Conservation (phyloP, 1,140 invertebrate species). For the Drosophila albomicans region DNA sequence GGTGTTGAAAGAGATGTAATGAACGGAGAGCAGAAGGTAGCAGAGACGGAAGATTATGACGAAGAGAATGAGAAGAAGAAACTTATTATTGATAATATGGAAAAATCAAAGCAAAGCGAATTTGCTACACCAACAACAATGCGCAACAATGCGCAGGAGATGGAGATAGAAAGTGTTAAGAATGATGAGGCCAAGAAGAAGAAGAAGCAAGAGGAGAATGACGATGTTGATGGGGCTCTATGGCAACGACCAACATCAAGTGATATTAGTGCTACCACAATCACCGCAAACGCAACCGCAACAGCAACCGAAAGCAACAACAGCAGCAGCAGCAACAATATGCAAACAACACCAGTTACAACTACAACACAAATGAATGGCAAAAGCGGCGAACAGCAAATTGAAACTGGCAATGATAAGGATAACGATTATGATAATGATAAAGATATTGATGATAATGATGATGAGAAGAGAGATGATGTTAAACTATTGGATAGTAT, state of each 20-base stretch:
- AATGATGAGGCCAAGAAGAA: constrained; percentile 25
- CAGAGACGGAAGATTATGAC: constrained; percentile 25
- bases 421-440: constrained; percentile 57
- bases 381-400: constrained; percentile 47
- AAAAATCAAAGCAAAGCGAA: constrained; percentile 71
- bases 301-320: constrained; percentile 12
- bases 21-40: constrained; percentile 32
- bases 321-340: constrained; percentile 31
- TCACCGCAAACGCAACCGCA: constrained; percentile 61
- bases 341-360: constrained; percentile 66
- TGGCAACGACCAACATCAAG: constrained; percentile 73
- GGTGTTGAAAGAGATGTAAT: constrained; percentile 20
- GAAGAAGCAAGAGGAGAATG: constrained; percentile 43
- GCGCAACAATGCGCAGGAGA: constrained; percentile 75
- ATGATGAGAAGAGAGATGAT: constrained; percentile 60
- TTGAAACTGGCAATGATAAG: constrained; percentile 44
- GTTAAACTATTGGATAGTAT: constrained; percentile 85
- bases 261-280: constrained; percentile 84
- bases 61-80: constrained; percentile 32
- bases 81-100: constrained; percentile 75
- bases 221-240: constrained; percentile 74
- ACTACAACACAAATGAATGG: constrained; percentile 63
- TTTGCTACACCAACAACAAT: constrained; percentile 76
- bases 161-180: constrained; percentile 21
- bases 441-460: constrained; percentile 57